A percentile compares a stretch with the other conserved stretches of the same genome.
Evolutionary conservation across 2,888 invertebrate genomes (phyloP).

Genomic region (Oxycera nigricornis): DNA sequence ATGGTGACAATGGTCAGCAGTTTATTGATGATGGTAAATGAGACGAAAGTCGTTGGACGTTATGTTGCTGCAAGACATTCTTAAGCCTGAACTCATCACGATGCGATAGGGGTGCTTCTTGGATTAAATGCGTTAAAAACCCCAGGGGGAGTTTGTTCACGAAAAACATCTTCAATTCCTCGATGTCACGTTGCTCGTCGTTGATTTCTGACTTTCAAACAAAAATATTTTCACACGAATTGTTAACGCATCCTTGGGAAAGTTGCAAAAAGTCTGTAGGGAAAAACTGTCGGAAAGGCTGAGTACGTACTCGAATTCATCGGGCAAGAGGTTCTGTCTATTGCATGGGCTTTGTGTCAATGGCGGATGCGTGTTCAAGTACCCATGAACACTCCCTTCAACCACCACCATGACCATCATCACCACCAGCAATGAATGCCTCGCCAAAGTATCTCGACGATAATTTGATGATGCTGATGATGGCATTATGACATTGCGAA

Average conservation of each 20-base stretch:
- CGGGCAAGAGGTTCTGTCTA: background rate
- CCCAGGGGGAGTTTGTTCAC: background rate
- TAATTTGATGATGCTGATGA: slow-evolving; percentile 25
- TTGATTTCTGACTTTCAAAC: slow-evolving; percentile 13
- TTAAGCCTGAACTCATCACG: no score
- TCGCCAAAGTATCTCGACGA: background rate
- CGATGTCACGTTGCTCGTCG: slow-evolving; percentile 1
- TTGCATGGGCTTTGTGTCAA: slow-evolving; percentile 18
- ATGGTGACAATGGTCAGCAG: no score
- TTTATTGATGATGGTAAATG: no score
- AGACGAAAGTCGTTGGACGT: no score
- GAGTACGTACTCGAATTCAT: background rate
- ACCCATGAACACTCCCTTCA: slow-evolving; percentile 29
- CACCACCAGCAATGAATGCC: background rate
- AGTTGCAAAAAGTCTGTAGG: background rate
- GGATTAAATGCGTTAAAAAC: no score
- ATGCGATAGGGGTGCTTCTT: no score
- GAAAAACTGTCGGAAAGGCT: slow-evolving; percentile 1
- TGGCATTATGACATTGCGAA: slow-evolving; percentile 29
- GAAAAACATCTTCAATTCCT: background rate
- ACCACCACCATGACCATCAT: no score
- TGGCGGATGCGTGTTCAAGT: slow-evolving; percentile 39
- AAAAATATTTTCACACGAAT: slow-evolving; percentile 37
- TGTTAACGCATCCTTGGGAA: slow-evolving; percentile 16
- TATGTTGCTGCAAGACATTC: no score